phyloP scores from a whole-genome alignment of 2,113 vertebrate species.

The Leucoraja erinaceus region DNA sequence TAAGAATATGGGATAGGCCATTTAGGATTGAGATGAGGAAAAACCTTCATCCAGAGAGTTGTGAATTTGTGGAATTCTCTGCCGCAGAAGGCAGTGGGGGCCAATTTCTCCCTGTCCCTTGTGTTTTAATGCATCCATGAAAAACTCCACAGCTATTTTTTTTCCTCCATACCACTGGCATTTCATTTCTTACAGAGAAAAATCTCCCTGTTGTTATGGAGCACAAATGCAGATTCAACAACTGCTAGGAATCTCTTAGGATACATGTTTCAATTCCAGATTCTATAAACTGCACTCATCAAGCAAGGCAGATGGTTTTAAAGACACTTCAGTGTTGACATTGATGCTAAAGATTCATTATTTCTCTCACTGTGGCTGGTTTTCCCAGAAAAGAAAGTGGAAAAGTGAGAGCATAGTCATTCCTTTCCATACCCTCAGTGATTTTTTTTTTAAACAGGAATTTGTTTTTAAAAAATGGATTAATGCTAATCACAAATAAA shows the following conservation, averaged over 20 bases:
- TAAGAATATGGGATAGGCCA: no score
- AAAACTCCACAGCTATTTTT: neutral
- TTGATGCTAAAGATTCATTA: neutral
- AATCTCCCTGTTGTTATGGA: neutral
- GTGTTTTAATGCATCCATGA: neutral
- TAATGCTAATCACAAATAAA: conserved; percentile 8
- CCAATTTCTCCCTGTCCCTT: neutral
- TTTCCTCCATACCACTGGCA: neutral
- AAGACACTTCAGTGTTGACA: no score
- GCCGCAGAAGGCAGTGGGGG: no score
- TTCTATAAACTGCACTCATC: neutral
- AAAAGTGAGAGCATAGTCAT: neutral
- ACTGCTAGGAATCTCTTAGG: neutral
- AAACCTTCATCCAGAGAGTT: no score
- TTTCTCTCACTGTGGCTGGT: neutral
- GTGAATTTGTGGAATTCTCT: no score
- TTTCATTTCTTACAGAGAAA: neutral
- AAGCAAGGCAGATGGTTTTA: neutral
- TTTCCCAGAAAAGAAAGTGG: neutral
- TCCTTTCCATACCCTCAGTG: neutral
- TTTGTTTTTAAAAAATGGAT: neutral
- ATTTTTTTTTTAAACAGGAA: neutral
- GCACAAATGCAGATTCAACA: neutral
- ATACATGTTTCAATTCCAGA: neutral
- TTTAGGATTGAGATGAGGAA: no score